Percentiles rank a stretch among this genome's conserved stretches.
These are phyloP conservation scores for Nasonovia ribisnigri DNA, from an alignment of 2,888 invertebrate genomes.

Conservation along the genomic window DNA sequence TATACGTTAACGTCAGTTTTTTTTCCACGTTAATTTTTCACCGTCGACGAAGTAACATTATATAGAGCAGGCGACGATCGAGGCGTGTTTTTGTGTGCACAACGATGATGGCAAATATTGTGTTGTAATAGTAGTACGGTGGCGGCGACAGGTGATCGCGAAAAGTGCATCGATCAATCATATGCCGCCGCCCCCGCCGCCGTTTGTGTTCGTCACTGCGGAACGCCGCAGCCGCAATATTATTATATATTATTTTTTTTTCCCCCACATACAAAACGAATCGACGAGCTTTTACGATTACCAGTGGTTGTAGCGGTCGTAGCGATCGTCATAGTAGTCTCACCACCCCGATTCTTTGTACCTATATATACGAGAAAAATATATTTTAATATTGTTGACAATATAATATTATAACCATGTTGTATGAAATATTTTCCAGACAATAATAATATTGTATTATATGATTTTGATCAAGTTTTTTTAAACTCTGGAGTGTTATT, in stretches of 20 bases:
- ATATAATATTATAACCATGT: not conserved
- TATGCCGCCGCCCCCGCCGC: not conserved
- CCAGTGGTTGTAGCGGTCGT: not conserved
- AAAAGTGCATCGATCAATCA: slow-evolving; percentile 55
- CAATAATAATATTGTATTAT: not conserved
- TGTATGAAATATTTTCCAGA: not conserved
- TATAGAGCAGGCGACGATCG: not conserved
- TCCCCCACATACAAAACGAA: not conserved
- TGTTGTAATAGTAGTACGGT: not conserved
- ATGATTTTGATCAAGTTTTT: not conserved
- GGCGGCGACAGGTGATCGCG: slow-evolving; percentile 30
- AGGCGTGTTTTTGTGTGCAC: slow-evolving; percentile 1
- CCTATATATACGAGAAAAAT: not conserved
- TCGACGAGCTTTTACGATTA: not conserved
- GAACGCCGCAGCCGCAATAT: not conserved
- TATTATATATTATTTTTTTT: not conserved
- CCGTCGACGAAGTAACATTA: not conserved
- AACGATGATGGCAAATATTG: not conserved
- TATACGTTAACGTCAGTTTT: slow-evolving; percentile 28
- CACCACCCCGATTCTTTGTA: not conserved
- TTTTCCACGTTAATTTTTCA: slow-evolving; percentile 38
- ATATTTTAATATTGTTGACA: not conserved
- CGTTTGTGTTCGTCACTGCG: slow-evolving; percentile 33
- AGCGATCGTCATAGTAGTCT: not conserved
- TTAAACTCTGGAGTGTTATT: not conserved